Evolutionary conservation across 2,113 vertebrate genomes (phyloP).

Genomic region (Saccopteryx leptura): DNA sequence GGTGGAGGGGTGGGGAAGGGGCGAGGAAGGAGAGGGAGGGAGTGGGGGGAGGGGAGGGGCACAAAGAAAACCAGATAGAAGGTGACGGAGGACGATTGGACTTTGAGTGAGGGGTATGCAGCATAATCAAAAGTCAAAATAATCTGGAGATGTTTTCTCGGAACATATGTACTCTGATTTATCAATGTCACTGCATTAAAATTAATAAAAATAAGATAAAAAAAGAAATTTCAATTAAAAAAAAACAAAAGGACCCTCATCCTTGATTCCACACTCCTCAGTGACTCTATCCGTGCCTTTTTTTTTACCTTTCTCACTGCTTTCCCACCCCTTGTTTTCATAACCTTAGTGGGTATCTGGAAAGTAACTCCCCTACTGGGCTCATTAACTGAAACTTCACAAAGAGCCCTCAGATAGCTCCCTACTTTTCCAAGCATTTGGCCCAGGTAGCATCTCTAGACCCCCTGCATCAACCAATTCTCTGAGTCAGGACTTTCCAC

Average conservation of each 20-base stretch:
- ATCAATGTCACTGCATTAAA: no score
- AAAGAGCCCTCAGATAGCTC: background rate
- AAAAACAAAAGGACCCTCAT: background rate
- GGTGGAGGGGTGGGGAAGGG: no score
- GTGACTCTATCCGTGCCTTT: background rate
- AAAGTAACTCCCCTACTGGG: background rate
- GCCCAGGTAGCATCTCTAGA: background rate
- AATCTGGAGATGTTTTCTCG: no score
- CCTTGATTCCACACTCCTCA: background rate
- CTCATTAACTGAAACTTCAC: background rate
- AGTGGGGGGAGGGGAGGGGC: no score
- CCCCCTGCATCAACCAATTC: background rate
- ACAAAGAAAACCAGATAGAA: no score
- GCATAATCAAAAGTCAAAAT: no score
- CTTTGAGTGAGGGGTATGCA: no score
- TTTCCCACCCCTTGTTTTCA: background rate
- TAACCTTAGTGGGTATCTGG: background rate
- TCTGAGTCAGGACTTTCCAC: conserved; percentile 33
- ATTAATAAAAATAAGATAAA: no score
- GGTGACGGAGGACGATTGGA: no score
- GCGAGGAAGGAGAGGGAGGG: no score
- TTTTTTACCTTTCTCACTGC: background rate
- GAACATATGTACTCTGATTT: no score
- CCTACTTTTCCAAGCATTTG: background rate
- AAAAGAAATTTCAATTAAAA: no score